A percentile compares a stretch with the other conserved stretches of the same genome.
Conservation (phyloP, 2,797 vertebrate species). For the Gymnoscopelus braueri region DNA sequence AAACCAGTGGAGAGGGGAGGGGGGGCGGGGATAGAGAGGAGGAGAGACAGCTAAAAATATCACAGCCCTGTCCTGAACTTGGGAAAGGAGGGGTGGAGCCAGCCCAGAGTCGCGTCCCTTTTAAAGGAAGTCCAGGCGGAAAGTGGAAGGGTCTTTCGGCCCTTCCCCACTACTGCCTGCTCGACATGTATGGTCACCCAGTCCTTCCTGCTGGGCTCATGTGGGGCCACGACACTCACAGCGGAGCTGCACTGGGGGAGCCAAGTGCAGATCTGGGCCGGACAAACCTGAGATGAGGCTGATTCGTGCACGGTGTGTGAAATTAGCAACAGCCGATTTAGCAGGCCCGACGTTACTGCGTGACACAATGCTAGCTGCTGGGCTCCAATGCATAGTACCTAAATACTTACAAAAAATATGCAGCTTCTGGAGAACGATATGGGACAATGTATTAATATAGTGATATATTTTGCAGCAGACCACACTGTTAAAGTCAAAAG, state of each 20-base stretch:
- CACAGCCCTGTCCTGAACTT: conserved; percentile 26
- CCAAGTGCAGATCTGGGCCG: neutral
- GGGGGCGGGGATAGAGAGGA: neutral
- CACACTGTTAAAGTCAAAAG: too few species aligned
- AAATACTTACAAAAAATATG: neutral
- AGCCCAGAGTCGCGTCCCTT: conserved; percentile 50
- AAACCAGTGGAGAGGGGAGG: conserved; percentile 1
- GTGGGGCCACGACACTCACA: neutral
- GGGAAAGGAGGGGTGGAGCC: conserved; percentile 39
- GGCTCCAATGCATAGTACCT: neutral
- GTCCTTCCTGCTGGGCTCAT: conserved; percentile 11
- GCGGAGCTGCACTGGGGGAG: conserved; percentile 8
- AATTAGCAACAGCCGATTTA: conserved; percentile 42
- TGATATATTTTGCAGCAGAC: too few species aligned
- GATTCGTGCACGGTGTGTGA: conserved; percentile 19
- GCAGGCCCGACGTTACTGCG: neutral
- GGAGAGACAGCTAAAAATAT: conserved; percentile 39
- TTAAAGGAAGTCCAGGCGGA: conserved; percentile 63
- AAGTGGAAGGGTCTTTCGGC: conserved; percentile 20
- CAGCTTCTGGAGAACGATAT: too few species aligned
- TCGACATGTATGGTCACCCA: conserved; percentile 65
- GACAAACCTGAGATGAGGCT: neutral
- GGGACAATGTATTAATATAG: too few species aligned
- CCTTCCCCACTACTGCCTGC: conserved; percentile 33
- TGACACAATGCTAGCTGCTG: neutral